Evolutionary conservation across 2,888 invertebrate species (phyloP).

Genomic region (Caenorhabditis sp.): DNA sequence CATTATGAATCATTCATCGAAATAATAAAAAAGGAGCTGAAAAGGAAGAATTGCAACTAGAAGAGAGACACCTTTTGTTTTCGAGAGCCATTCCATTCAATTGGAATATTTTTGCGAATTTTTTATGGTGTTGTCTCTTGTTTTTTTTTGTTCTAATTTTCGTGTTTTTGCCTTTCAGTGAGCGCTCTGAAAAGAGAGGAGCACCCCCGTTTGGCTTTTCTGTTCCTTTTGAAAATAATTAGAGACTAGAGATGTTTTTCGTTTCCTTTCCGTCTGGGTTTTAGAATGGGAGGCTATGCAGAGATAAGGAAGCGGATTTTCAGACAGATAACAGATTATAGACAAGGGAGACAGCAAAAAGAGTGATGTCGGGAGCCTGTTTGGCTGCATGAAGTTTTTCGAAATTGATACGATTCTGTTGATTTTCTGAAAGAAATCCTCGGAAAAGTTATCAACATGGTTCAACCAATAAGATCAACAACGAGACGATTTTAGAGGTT

Average conservation of each 20-base stretch:
- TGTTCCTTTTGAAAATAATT: conserved; percentile 28
- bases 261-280: conserved; percentile 1
- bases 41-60: background rate
- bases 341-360: background rate
- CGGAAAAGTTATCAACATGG: too few species aligned
- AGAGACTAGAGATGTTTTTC: conserved; percentile 8
- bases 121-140: conserved; percentile 3
- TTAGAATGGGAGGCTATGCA: background rate
- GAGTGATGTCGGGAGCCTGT: background rate
- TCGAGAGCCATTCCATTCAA: background rate
- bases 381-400: background rate
- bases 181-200: conserved; percentile 25
- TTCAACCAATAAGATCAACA: too few species aligned
- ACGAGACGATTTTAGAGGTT: too few species aligned
- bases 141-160: conserved; percentile 19
- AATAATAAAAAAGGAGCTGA: conserved; percentile 18
- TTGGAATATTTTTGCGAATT: conserved; percentile 10
- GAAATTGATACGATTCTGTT: too few species aligned
- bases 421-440: too few species aligned
- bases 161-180: conserved; percentile 29
- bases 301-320: conserved; percentile 20
- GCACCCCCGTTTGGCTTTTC: conserved; percentile 8
- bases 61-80: background rate
- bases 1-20: conserved; percentile 42
- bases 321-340: conserved; percentile 6